phyloP scores from a whole-genome alignment of 2,888 invertebrate genomes.

The Rhagium mordax region DNA sequence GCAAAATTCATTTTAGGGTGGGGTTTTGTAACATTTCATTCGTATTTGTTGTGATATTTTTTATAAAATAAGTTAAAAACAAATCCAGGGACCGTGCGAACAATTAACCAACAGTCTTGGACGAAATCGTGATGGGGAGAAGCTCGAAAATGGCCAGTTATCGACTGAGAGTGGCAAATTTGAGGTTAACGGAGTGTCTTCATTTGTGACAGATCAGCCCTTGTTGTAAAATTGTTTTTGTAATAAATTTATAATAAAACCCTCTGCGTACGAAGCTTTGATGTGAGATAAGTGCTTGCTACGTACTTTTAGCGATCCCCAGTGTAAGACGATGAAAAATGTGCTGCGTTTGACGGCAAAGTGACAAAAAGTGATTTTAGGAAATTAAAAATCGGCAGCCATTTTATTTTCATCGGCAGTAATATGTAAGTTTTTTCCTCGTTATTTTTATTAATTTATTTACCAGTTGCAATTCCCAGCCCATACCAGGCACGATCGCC shows the following conservation, averaged over 20 bases:
- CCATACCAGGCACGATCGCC: not conserved
- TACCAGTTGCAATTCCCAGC: not conserved
- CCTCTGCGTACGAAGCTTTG: slow-evolving; percentile 16
- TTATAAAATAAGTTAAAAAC: slow-evolving; percentile 35
- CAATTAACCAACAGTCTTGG: not conserved
- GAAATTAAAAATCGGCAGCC: slow-evolving; percentile 52
- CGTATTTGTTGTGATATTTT: slow-evolving; percentile 44
- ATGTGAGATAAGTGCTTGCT: slow-evolving; percentile 30
- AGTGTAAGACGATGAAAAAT: slow-evolving; percentile 36
- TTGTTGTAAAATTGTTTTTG: slow-evolving; percentile 36
- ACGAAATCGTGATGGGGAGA: slow-evolving; percentile 24
- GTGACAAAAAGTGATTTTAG: slow-evolving; percentile 46
- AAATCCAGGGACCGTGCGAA: not conserved
- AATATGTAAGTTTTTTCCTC: slow-evolving; percentile 57
- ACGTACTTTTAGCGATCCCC: slow-evolving; percentile 14
- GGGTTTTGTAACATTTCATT: slow-evolving; percentile 54
- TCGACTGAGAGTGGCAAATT: slow-evolving; percentile 48
- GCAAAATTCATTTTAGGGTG: slow-evolving; percentile 57
- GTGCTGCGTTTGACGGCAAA: slow-evolving; percentile 36
- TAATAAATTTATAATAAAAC: slow-evolving; percentile 36
- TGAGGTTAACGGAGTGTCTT: slow-evolving; percentile 51
- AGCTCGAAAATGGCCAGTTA: slow-evolving; percentile 37
- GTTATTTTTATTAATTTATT: slow-evolving; percentile 30
- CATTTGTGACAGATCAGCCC: slow-evolving; percentile 50
- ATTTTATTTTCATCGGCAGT: slow-evolving; percentile 54